Evolutionary conservation across 2,888 invertebrate genomes (phyloP), one percentile per base, ranked within the genome.

Genomic region (Vandiemenella viatica): DNA sequence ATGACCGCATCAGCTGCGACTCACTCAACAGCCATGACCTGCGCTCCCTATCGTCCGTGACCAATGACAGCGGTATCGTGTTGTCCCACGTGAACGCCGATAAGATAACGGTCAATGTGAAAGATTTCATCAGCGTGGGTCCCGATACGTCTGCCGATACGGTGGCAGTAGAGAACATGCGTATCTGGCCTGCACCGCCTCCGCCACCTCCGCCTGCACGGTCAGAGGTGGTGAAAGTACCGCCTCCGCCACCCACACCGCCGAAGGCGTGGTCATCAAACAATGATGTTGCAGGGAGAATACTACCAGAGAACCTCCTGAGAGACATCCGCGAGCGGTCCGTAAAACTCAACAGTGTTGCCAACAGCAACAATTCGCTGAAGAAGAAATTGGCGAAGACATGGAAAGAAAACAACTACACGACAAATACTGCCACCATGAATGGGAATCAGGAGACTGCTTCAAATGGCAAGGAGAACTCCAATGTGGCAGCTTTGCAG

Each of bases 1-100:
- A 82, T 61, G 82, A 81, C 55, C 84, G 80, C 60, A 75, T 85
- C 60, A 86, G 86, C 62, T 86, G 83, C 65, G 87, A 88, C 64
- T 87, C 86, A 23, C 66, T 88, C 56, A 86, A 84, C 64, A 80
- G 80, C 58, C 76, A 76, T 55, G 81, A 84, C 62, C 64, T 79
- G 59, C 73, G 73, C n/a, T n/a, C n/a, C n/a, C n/a, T n/a, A n/a
- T n/a, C n/a, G n/a, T 16, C 57, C 56, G 13, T 41, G 10, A 4
- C 19, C n/a, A 18, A 4, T 37, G 3, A 32, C 32, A 10, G n/a
- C 32, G 32, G n/a, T 13, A 13, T 13, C 32, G 32, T 2, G 32
- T n/a, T n/a, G 32, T 10, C 13, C n/a, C n/a, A n/a, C n/a, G n/a
- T n/a, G n/a, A n/a, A n/a, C n/a, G n/a, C n/a, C n/a, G n/a, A n/a